phyloP scores from a whole-genome alignment of 2,113 vertebrate genomes.

The Phalacrocorax brasilianus region DNA sequence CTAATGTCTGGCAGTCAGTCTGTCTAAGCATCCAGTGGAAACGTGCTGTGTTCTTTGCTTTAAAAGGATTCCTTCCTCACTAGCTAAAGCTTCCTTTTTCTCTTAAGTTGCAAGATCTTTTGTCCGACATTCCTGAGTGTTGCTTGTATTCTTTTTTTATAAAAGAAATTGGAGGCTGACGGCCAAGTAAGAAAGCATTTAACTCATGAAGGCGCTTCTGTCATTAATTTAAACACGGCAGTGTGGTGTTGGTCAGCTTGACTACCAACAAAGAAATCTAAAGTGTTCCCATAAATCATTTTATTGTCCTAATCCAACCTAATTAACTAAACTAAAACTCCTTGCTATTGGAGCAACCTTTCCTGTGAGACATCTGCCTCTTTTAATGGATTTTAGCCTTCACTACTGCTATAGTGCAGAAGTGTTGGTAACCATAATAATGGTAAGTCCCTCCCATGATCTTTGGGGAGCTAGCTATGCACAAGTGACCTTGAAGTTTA shows the following conservation, averaged over 20 bases:
- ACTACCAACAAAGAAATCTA: constrained; percentile 41
- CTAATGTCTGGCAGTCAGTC: not conserved
- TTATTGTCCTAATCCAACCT: constrained; percentile 60
- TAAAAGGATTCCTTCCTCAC: not conserved
- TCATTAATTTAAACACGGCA: constrained; percentile 47
- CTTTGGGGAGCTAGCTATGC: not conserved
- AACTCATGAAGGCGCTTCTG: constrained; percentile 48
- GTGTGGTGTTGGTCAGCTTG: constrained; percentile 25
- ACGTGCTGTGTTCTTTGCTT: not conserved
- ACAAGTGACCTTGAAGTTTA: not conserved
- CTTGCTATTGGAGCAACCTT: constrained; percentile 7
- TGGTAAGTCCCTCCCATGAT: not conserved
- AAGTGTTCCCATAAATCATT: constrained; percentile 59
- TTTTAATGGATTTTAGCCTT: constrained; percentile 28
- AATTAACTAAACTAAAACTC: constrained; percentile 40
- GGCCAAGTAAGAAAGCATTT: constrained; percentile 55
- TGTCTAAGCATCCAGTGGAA: not conserved
- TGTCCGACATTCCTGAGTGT: constrained; percentile 23
- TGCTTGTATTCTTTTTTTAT: constrained; percentile 35
- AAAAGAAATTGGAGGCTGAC: constrained; percentile 1
- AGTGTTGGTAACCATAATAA: not conserved
- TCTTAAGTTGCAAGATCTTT: constrained; percentile 32
- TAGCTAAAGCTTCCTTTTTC: constrained; percentile 25
- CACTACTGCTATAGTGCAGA: not conserved
- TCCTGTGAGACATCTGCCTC: constrained; percentile 58